Base-by-base conservation (phyloP, 2,888 invertebrate species). In the Stenodema calcarata region DNA sequence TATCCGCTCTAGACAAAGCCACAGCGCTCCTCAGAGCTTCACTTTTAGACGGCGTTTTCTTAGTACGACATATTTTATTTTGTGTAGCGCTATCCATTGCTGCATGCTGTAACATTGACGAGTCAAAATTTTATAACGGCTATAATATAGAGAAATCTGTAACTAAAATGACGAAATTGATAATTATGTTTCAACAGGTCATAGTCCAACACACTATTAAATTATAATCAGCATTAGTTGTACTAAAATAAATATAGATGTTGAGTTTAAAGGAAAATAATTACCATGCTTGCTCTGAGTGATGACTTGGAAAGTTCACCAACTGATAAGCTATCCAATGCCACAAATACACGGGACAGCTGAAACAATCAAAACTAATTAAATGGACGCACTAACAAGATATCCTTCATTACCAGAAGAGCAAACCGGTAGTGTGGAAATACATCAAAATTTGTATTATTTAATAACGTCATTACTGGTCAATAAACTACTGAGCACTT, bases 1-100 rank as follows among this genome's bases (percentile, higher is more conserved):
- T 44, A 44, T 84, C 73, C 11, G 75, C 44, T 44, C 42, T 84
- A 28, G 84, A 84, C 2, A 84, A 0, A 2, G 84, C 84, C 0
- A 69, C 69, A 44, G 70, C 73, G 27, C 44, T 44, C 78, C 14
- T 27, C 27, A 78, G 44, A 4, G 78, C 44, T 42, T 78, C 18
- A 16, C 0, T 23, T 14, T 78, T 78, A 1, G 78, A 14, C 0
- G 78, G 78, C 0, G 78, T 78, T 44, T 44, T 12, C 78, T 78
- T 76, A 1, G n/a, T 44, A 16, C 14, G 50, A 14, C 23, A 4
- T 62, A 23, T 18, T 62, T 35, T 35, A 35, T 35, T 35, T 35
- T 35, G 35, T 35, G 4, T 35, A 7, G 35, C 35, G 35, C 35
- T 35, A 35, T 7, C 35, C 35, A 35, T 4, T 7, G 2, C 62